phyloP scores from a whole-genome alignment of 2,888 invertebrate species.

The Pandemis corylana region DNA sequence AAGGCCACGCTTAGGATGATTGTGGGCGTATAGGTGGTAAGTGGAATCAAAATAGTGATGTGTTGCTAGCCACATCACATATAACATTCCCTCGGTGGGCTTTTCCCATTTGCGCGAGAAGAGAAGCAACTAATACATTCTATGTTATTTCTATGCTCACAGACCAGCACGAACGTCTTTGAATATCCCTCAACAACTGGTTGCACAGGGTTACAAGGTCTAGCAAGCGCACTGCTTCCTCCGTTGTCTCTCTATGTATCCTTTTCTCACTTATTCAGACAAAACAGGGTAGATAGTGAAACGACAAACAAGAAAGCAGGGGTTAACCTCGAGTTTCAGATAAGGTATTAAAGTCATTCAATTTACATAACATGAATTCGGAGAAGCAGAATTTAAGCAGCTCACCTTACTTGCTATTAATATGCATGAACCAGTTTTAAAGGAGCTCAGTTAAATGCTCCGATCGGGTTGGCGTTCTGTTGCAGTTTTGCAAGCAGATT shows the following conservation, averaged over 20 bases:
- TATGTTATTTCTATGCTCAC: too few relatives aligned
- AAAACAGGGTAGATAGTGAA: neutral
- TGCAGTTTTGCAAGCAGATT: conserved; percentile 36
- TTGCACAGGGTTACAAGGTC: neutral
- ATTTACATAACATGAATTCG: conserved; percentile 6
- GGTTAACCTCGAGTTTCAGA: neutral
- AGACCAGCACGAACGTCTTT: too few relatives aligned
- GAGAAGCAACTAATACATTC: too few relatives aligned
- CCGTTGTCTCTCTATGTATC: neutral
- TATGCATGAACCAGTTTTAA: conserved; percentile 25
- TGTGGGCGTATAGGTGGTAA: too few relatives aligned
- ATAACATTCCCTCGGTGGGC: too few relatives aligned
- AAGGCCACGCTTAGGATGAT: too few relatives aligned
- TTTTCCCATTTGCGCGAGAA: too few relatives aligned
- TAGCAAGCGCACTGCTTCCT: neutral
- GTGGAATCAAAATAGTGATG: too few relatives aligned
- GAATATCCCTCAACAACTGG: too few relatives aligned
- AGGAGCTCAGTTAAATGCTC: conserved; percentile 15
- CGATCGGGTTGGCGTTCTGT: conserved; percentile 29
- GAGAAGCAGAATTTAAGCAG: conserved; percentile 1
- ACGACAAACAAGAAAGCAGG: neutral
- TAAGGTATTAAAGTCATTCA: neutral
- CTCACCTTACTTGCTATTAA: neutral
- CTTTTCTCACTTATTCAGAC: neutral
- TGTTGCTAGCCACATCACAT: too few relatives aligned